These are phyloP conservation scores for Prosapia bicincta DNA, from an alignment of 2,888 invertebrate species.

Conservation along the genomic window DNA sequence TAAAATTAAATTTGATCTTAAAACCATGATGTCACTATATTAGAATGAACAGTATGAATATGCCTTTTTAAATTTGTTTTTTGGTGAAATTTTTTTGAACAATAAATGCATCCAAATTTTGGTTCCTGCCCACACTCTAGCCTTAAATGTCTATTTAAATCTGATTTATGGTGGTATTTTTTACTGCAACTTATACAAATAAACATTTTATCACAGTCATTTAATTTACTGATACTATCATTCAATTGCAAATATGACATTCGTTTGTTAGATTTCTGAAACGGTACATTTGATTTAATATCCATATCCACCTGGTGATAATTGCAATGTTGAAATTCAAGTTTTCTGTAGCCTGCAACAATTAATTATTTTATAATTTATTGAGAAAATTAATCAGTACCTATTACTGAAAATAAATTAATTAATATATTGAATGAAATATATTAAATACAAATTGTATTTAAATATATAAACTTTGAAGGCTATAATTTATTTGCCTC, in stretches of 20 bases:
- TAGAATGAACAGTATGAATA: constrained; percentile 18
- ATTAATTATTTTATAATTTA: background rate
- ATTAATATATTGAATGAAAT: too few relatives aligned
- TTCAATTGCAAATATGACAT: background rate
- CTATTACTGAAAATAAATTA: too few relatives aligned
- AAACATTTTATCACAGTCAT: background rate
- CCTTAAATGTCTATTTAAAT: constrained; percentile 37
- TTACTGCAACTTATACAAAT: constrained; percentile 19
- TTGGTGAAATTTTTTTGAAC: constrained; percentile 21
- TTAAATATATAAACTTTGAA: too few relatives aligned
- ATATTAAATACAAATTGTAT: too few relatives aligned
- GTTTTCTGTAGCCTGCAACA: background rate
- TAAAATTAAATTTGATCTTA: background rate
- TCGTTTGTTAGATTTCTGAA: background rate
- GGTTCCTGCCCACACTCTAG: constrained; percentile 45
- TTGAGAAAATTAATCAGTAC: too few relatives aligned
- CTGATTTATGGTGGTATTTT: constrained; percentile 29
- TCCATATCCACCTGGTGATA: background rate
- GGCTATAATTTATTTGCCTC: too few relatives aligned
- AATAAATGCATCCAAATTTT: constrained; percentile 10
- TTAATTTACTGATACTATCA: background rate
- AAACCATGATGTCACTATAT: background rate
- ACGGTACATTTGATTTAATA: background rate
- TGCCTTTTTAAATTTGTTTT: constrained; percentile 33
- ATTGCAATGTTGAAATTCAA: background rate